A percentile compares a stretch with the other conserved stretches of the same genome.
phyloP scores from a whole-genome alignment of 92 coral and sea anemone species.

The Porites lobata region DNA sequence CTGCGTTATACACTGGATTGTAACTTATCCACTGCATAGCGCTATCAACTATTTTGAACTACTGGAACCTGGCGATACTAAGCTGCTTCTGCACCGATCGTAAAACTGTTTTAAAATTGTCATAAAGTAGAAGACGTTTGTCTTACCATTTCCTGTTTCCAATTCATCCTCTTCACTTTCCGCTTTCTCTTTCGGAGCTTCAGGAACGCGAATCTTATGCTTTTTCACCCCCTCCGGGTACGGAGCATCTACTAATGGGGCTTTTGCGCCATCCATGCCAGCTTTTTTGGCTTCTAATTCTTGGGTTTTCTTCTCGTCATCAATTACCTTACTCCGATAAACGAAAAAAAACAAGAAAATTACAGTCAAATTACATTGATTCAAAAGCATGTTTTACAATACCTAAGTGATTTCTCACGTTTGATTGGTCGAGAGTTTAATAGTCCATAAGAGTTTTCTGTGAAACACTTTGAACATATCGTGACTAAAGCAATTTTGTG shows the following conservation, averaged over 20 bases:
- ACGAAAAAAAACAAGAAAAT: too few species aligned
- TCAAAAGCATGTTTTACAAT: background rate
- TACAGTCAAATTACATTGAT: background rate
- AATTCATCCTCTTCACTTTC: background rate
- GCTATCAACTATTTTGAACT: too few species aligned
- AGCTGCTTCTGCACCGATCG: too few species aligned
- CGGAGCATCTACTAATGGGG: constrained; percentile 62
- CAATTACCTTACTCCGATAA: constrained; percentile 75
- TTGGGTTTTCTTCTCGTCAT: constrained; percentile 95
- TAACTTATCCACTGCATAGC: too few species aligned
- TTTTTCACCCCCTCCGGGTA: constrained; percentile 97
- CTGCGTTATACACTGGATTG: too few species aligned
- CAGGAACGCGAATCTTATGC: constrained; percentile 43
- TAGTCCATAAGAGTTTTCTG: too few species aligned
- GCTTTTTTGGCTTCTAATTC: constrained; percentile 82
- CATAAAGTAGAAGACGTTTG: background rate
- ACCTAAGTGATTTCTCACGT: too few species aligned
- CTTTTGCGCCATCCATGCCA: constrained; percentile 47
- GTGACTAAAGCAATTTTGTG: too few species aligned
- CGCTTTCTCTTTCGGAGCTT: background rate
- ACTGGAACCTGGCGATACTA: too few species aligned
- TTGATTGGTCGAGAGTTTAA: too few species aligned
- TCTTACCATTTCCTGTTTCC: constrained; percentile 20
- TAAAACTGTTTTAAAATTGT: background rate
- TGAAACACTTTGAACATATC: too few species aligned